Conservation (phyloP, 2,797 vertebrate species). For the Aplochiton taeniatus region DNA sequence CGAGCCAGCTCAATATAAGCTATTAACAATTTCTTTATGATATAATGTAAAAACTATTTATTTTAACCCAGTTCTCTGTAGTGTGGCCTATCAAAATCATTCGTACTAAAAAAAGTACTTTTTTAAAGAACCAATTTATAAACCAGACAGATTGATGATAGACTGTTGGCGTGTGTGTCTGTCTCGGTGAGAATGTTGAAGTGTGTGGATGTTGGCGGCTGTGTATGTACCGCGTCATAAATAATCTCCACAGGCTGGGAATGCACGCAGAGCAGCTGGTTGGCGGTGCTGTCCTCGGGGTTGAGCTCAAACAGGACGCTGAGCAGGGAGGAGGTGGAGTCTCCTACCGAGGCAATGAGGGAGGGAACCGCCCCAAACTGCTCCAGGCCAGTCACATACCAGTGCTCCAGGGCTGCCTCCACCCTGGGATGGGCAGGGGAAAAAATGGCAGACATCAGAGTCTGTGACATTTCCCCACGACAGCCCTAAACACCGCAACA, state of each 20-base stretch:
- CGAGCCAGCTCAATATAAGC: no score
- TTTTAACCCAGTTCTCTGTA: no score
- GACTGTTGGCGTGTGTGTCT: background rate
- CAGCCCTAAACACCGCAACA: no score
- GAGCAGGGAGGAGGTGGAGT: conserved; percentile 83
- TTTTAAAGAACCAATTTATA: no score
- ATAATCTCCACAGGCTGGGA: conserved; percentile 95
- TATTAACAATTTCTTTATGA: no score
- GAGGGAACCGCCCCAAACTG: conserved; percentile 84
- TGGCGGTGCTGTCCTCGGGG: conserved; percentile 80
- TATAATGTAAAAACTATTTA: no score
- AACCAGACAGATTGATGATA: background rate
- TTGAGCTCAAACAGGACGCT: conserved; percentile 85
- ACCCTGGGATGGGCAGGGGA: conserved; percentile 70
- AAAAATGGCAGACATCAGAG: no score
- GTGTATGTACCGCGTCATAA: conserved; percentile 87
- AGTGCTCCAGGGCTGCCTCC: conserved; percentile 88
- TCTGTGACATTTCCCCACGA: no score
- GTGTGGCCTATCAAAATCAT: no score
- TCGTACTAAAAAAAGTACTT: no score
- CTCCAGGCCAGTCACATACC: conserved; percentile 89
- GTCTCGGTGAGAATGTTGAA: background rate
- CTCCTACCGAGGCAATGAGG: conserved; percentile 88
- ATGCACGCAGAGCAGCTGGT: conserved; percentile 85
- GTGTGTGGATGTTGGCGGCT: background rate